phyloP scores from a whole-genome alignment of 2,888 invertebrate genomes.

The Cryptosula pallasiana region DNA sequence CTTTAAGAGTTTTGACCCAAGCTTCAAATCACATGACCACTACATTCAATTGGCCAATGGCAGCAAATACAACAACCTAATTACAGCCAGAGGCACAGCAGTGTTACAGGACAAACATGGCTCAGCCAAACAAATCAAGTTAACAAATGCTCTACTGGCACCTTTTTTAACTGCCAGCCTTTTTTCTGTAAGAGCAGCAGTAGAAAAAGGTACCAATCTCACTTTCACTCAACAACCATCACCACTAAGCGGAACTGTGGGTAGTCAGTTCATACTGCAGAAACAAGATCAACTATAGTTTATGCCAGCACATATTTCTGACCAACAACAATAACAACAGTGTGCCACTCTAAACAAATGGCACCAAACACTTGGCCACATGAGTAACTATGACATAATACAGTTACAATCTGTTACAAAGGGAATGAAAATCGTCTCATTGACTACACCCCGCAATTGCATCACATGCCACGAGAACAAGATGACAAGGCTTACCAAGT shows the following conservation, averaged over 20 bases:
- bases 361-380: slow-evolving; percentile 9
- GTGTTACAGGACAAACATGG: neutral
- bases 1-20: too few relatives aligned
- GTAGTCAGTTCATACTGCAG: neutral
- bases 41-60: slow-evolving; percentile 20
- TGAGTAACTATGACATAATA: neutral
- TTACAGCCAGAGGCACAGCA: neutral
- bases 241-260: neutral
- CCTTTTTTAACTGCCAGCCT: neutral
- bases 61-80: neutral
- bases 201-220: too few relatives aligned
- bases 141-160: neutral
- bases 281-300: neutral
- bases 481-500: neutral
- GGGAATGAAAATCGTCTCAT: slow-evolving; percentile 12
- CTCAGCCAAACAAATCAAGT: neutral
- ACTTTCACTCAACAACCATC: too few relatives aligned
- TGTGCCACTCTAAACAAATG: too few relatives aligned
- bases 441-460: too few relatives aligned
- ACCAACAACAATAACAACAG: neutral
- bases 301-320: neutral
- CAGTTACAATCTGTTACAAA: neutral
- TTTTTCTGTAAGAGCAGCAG: neutral
- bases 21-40: too few relatives aligned
- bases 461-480: neutral